These are phyloP conservation scores for Trialeurodes vaporariorum DNA, from an alignment of 1,140 invertebrate species.

Conservation along the genomic window DNA sequence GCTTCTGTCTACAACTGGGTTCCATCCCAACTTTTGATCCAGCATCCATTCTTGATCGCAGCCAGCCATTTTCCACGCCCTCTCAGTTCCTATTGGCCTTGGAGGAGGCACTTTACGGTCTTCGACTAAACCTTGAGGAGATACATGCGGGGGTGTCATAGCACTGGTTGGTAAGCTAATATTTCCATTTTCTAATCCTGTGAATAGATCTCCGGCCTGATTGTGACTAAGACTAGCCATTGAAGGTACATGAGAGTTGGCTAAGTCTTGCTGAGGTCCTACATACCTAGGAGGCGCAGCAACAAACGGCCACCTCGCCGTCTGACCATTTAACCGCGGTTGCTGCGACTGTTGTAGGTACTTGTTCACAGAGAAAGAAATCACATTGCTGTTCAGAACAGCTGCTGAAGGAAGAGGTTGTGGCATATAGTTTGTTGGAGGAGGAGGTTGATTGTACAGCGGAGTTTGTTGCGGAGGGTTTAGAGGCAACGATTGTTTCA, in stretches of 20 bases:
- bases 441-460: conserved; percentile 31
- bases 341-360: conserved; percentile 33
- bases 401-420: conserved; percentile 10
- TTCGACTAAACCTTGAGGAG: conserved; percentile 47
- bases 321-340: conserved; percentile 31
- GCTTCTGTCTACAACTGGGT: neutral
- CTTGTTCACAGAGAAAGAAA: conserved; percentile 19
- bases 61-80: conserved; percentile 26
- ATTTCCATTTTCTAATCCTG: conserved; percentile 40
- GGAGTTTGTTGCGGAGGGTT: conserved; percentile 34
- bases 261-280: neutral
- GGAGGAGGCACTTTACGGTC: conserved; percentile 53
- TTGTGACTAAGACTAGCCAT: conserved; percentile 23
- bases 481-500: conserved; percentile 33
- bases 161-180: conserved; percentile 34
- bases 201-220: conserved; percentile 38
- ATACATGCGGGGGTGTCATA: conserved; percentile 39
- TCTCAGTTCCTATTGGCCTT: conserved; percentile 53
- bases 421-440: conserved; percentile 11
- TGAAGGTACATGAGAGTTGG: conserved; percentile 3
- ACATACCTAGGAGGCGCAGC: neutral
- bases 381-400: conserved; percentile 20
- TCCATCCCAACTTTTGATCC: conserved; percentile 10
- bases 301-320: conserved; percentile 22
- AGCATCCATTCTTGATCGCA: conserved; percentile 6